These are phyloP conservation scores for Sebastolobus alascanus DNA, from an alignment of 2,797 vertebrate species.

Conservation along the genomic window DNA sequence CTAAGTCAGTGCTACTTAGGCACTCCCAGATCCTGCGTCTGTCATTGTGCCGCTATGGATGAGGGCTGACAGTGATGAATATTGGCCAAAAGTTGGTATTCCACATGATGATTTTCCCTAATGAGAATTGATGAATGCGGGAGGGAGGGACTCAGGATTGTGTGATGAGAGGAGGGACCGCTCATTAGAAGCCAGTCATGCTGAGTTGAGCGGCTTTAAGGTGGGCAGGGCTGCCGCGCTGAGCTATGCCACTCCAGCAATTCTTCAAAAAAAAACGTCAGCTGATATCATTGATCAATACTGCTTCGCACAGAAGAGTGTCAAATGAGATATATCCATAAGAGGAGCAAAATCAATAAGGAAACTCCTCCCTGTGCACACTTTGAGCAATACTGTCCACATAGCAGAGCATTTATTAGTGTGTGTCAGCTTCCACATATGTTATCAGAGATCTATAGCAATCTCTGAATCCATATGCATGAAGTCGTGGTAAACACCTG, in stretches of 20 bases:
- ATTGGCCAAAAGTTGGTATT: slow-evolving; percentile 88
- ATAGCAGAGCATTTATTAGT: slow-evolving; percentile 54
- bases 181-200: slow-evolving; percentile 83
- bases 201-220: slow-evolving; percentile 77
- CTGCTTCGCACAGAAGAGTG: slow-evolving; percentile 33
- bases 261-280: slow-evolving; percentile 67
- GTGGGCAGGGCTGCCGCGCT: slow-evolving; percentile 68
- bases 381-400: slow-evolving; percentile 55
- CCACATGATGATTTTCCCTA: slow-evolving; percentile 87
- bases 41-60: slow-evolving; percentile 73
- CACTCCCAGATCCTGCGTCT: slow-evolving; percentile 73
- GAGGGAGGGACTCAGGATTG: slow-evolving; percentile 75
- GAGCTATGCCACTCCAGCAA: slow-evolving; percentile 66
- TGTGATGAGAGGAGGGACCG: slow-evolving; percentile 78
- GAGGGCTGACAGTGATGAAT: slow-evolving; percentile 88
- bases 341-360: slow-evolving; percentile 59
- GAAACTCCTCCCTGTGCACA: slow-evolving; percentile 49
- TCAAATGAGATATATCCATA: slow-evolving; percentile 67
- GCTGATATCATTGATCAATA: slow-evolving; percentile 73
- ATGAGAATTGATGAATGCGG: slow-evolving; percentile 88
- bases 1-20: slow-evolving; percentile 80
- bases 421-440: slow-evolving; percentile 60
- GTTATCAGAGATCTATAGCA: slow-evolving; percentile 59
- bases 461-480: slow-evolving; percentile 73
- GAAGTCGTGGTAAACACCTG: slow-evolving; percentile 67